These are phyloP conservation scores for Syrista parreyssii DNA, from an alignment of 2,888 invertebrate genomes.

Conservation along the genomic window DNA sequence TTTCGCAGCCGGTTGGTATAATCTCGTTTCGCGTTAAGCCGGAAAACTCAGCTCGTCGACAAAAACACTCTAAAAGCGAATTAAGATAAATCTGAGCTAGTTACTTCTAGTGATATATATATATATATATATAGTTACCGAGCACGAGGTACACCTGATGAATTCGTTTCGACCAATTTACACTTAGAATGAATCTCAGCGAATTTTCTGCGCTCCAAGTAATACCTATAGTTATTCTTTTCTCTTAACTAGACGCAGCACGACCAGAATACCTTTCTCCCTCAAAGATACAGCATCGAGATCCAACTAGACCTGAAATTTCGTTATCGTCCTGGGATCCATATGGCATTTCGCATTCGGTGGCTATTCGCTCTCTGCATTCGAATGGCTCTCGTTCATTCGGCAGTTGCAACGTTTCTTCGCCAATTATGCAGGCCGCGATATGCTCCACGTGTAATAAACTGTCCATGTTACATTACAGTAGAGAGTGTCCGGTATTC, in stretches of 20 bases:
- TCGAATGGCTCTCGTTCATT: slow-evolving; percentile 4
- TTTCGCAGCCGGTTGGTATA: slow-evolving; percentile 36
- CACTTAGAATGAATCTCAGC: too few species aligned
- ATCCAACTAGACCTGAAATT: too few species aligned
- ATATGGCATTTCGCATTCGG: background rate
- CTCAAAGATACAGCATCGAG: too few species aligned
- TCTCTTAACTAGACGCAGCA: too few species aligned
- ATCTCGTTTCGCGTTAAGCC: slow-evolving; percentile 43
- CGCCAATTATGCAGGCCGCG: background rate
- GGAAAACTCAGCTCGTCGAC: slow-evolving; percentile 30
- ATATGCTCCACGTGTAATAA: slow-evolving; percentile 28
- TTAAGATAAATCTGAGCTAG: slow-evolving; percentile 43
- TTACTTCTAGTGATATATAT: background rate
- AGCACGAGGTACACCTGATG: too few species aligned
- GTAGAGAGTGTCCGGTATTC: slow-evolving; percentile 33
- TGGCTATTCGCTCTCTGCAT: background rate
- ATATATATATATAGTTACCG: too few species aligned
- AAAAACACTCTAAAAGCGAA: slow-evolving; percentile 39
- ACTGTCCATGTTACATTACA: slow-evolving; percentile 40
- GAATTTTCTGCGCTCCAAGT: too few species aligned
- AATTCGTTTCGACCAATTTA: too few species aligned
- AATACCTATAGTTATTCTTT: too few species aligned
- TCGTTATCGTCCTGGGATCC: too few species aligned
- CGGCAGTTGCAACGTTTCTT: slow-evolving; percentile 6
- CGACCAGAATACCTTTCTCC: too few species aligned